Percentiles rank a stretch among this genome's conserved stretches.
phyloP scores from a whole-genome alignment of 2,113 vertebrate species.

The Phodopus roborovskii region DNA sequence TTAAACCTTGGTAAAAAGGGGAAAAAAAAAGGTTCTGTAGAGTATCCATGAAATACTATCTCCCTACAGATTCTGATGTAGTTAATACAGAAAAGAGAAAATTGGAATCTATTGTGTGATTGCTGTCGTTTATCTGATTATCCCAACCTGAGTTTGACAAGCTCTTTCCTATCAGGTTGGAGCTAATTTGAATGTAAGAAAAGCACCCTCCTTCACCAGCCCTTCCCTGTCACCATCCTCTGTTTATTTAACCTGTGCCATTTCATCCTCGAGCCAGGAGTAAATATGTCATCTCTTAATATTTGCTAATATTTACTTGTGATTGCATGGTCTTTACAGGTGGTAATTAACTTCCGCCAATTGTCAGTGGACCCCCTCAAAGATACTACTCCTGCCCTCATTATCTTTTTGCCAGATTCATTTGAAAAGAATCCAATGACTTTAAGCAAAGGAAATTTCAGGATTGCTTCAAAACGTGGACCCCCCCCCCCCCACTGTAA shows the following conservation, averaged over 20 bases:
- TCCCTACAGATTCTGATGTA: conserved; percentile 44
- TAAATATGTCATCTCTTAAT: neutral
- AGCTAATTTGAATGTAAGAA: neutral
- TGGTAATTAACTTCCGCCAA: neutral
- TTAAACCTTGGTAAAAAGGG: conserved; percentile 43
- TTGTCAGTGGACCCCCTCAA: conserved; percentile 9
- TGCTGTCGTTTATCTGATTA: neutral
- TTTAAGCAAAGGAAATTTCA: conserved; percentile 35
- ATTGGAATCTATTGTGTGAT: neutral
- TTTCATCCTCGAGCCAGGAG: neutral
- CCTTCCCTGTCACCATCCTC: fast-evolving
- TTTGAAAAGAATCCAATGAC: conserved; percentile 32
- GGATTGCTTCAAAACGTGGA: conserved; percentile 11
- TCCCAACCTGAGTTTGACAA: neutral
- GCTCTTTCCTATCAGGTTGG: neutral
- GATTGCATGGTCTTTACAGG: conserved; percentile 3
- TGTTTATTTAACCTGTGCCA: neutral
- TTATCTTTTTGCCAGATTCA: neutral
- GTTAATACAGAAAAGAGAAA: neutral
- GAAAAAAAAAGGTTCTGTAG: conserved; percentile 17
- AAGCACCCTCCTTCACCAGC: neutral
- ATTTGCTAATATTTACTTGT: neutral
- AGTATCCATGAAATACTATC: conserved; percentile 45
- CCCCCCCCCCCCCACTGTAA: neutral
- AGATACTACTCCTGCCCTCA: neutral